Evolutionary conservation across 2,113 vertebrate species (phyloP).

Genomic region (Lamprologus lemairii): DNA sequence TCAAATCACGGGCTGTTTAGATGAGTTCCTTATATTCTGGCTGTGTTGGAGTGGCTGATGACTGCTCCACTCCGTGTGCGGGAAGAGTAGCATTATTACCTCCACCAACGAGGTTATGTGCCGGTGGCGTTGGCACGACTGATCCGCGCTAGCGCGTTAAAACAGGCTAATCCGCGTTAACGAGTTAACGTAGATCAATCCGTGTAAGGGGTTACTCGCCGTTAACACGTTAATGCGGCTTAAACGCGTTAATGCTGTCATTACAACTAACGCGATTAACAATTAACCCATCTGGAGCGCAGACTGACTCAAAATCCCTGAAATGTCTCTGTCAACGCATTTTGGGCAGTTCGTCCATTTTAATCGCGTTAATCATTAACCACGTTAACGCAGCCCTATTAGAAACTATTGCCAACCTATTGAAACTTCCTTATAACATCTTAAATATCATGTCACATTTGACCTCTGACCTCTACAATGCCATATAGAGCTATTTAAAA

Average conservation of each 20-base stretch:
- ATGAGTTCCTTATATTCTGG: neutral
- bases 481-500: accelerated
- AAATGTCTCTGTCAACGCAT: neutral
- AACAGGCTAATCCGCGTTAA: accelerated
- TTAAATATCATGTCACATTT: neutral
- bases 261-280: accelerated
- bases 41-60: neutral
- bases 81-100: neutral
- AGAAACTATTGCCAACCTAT: neutral
- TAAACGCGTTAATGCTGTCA: neutral
- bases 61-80: neutral
- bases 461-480: neutral
- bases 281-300: neutral
- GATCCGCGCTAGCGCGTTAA: accelerated
- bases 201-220: neutral
- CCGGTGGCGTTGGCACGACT: accelerated
- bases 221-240: no score
- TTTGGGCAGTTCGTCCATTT: accelerated
- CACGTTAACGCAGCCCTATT: neutral
- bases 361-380: neutral
- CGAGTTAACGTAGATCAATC: neutral
- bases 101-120: neutral
- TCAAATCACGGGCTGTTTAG: neutral
- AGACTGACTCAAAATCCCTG: neutral
- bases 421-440: accelerated